Evolutionary conservation across 2,113 vertebrate species (phyloP), one percentile per base, ranked within the genome.

Genomic region (Otus sunia): DNA sequence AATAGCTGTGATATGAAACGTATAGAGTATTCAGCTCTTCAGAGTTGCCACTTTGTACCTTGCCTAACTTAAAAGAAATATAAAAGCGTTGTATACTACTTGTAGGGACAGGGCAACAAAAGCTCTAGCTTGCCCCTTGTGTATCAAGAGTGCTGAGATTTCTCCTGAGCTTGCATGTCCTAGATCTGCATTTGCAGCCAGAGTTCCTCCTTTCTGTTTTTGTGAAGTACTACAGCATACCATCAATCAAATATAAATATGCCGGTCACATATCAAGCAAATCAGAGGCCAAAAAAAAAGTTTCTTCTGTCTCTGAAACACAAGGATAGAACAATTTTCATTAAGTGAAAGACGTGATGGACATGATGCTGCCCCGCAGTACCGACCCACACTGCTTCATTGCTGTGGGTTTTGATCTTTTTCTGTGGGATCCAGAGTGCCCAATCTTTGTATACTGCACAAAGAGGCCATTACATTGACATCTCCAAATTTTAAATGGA

Each of bases 71-170:
- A 63, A 72, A 71, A 52, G 47, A 87, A 82, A 71, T 23, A 62
- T 0, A 21, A 85, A 66, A 53, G 17, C 0, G 0, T 4, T 52
- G 5, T 7, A 37, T 32, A 3, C 13, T 36, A 39, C 2, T 0
- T 6, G 20, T 6, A 52, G 32, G 27, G 55, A 78, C 14, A 30
- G 21, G 19, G 6, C 21, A 90, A 16, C 34, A 71, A 37, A 49
- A 85, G 12, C 16, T 73, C 43, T 13, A 63, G 13, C 36, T 58
- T 60, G 23, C 2, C 10, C 32, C 26, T 64, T 14, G 9, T 25
- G 45, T 39, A 32, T 5, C 0, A 3, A 36, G 2, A 25, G 7
- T 12, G 17, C 39, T 26, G 45, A 41, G 6, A 76, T 36, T 76
- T 62, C 41, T 73, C 22, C 50, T 1, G 2, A 43, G 27, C 9